Evolutionary conservation across 2,113 vertebrate genomes (phyloP).

Genomic region (Zosterops hypoxanthus): DNA sequence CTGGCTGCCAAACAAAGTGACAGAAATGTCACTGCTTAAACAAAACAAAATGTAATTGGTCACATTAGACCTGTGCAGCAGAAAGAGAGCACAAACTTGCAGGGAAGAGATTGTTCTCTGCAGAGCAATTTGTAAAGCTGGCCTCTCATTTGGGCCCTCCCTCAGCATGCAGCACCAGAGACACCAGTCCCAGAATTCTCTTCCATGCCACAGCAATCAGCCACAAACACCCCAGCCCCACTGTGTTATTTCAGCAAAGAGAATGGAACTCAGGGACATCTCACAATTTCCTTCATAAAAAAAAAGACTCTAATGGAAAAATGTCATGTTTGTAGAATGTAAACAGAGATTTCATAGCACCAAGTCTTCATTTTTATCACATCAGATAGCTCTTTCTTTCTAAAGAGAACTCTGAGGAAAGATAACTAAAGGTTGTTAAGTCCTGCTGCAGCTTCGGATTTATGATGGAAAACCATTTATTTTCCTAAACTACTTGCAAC

Average conservation of each 20-base stretch:
- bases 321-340: neutral
- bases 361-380: slow-evolving; percentile 21
- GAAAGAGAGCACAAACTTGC: neutral
- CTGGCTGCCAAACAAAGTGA: neutral
- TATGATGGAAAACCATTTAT: slow-evolving; percentile 13
- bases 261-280: neutral
- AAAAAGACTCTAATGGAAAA: neutral
- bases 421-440: slow-evolving; percentile 41
- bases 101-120: neutral
- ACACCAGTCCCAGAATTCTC: neutral
- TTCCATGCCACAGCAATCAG: neutral
- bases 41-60: neutral
- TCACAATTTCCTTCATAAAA: neutral
- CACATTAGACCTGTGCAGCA: neutral
- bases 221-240: neutral
- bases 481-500: neutral
- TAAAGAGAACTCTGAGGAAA: slow-evolving; percentile 19
- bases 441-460: slow-evolving; percentile 21
- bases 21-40: neutral
- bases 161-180: neutral
- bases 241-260: neutral
- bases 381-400: neutral
- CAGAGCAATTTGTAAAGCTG: neutral
- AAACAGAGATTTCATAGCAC: slow-evolving; percentile 24
- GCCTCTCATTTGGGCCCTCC: neutral